Conservation (phyloP, 2,797 vertebrate genomes). For the Protosalanx chinensis region DNA sequence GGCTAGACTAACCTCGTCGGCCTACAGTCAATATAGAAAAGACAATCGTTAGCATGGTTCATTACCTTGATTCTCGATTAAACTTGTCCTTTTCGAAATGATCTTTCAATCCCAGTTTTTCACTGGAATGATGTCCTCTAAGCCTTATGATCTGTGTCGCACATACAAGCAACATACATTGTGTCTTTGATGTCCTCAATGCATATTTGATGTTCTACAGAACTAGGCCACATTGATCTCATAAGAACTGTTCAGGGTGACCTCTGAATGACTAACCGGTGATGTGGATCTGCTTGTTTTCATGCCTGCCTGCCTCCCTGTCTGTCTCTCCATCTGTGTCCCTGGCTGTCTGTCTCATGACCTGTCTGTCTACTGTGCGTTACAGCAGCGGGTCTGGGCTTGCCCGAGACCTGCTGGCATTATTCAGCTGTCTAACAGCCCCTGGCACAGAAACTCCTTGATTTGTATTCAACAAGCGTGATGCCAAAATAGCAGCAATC, state of each 20-base stretch:
- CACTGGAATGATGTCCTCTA: not conserved
- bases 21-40: not conserved
- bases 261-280: not conserved
- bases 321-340: not conserved
- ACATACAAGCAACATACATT: not conserved
- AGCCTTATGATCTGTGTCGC: not conserved
- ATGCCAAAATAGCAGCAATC: constrained; percentile 19
- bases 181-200: not conserved
- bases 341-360: not conserved
- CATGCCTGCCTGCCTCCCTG: not conserved
- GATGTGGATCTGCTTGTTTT: not conserved
- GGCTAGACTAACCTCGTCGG: not conserved
- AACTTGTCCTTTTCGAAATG: not conserved
- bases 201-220: not conserved
- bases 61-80: not conserved
- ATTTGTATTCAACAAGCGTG: constrained; percentile 11
- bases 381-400: too few species aligned
- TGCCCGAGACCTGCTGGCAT: constrained; percentile 11
- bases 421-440: constrained; percentile 9
- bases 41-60: not conserved
- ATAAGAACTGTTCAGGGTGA: not conserved
- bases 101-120: not conserved
- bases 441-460: constrained; percentile 9
- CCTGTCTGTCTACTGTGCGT: not conserved
- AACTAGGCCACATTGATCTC: constrained; percentile 9